Base-by-base conservation (phyloP, 2,888 invertebrate species). In the Melangyna quadrimaculata region DNA sequence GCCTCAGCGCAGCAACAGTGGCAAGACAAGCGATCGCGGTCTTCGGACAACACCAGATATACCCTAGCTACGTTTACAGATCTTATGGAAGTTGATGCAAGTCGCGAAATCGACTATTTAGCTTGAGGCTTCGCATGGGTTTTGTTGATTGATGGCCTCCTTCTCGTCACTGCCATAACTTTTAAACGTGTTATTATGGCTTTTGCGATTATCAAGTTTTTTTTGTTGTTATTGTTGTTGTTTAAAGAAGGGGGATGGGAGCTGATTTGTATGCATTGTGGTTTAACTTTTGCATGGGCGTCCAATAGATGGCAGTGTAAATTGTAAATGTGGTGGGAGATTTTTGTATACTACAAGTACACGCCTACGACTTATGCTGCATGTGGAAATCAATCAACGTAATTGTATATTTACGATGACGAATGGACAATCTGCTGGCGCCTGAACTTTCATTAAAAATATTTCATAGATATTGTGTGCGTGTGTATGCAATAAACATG, bases 121-220 rank as follows among this genome's bases (percentile, higher is more conserved):
- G 81, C 83, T 27, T 17, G 82, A 61, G 72, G 82, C 69, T 78
- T 73, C 78, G n/a, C n/a, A 73, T 78, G 82, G 78, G 72, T 45
- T 32, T 75, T 45, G 57, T 43, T 84, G 84, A 84, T 84, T 80
- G 84, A 84, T 84, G 75, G 80, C 80, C 84, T 75, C 80, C 84
- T 84, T 84, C 84, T 84, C 84, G 84, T 84, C 84, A 84, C 84
- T 84, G 84, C 84, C 84, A 80, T 84, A 84, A 84, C 79, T 84
- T 70, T 79, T 65, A 37, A 84, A 77, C 80, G 75, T 77, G 80
- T 80, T 84, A 77, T 80, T 84, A 84, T 77, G 80, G 75, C 67
- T 70, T n/a, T 45, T 53, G 72, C 27, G 32, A 65, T 43, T 55
- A 71, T 48, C 55, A 55, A 40, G 57, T 40, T n/a, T 43, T 57